Evolutionary conservation across 2,888 invertebrate species (phyloP).

Genomic region (Neelides folsomi): DNA sequence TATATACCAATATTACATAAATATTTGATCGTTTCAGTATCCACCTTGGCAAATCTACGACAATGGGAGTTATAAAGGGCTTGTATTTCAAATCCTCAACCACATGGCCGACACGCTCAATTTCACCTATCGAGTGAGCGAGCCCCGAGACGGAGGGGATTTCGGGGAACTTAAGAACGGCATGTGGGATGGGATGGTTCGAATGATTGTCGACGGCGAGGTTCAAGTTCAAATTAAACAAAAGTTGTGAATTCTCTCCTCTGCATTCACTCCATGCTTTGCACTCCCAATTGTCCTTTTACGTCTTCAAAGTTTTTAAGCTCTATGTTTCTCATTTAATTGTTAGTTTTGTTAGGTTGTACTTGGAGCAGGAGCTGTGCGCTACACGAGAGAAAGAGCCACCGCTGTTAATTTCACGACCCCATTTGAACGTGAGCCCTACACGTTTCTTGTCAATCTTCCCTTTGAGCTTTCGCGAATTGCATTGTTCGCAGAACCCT

Average conservation of each 20-base stretch:
- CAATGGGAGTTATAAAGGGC: conserved; percentile 52
- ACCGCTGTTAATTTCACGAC: conserved; percentile 57
- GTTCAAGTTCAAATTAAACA: conserved; percentile 30
- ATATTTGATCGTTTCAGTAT: conserved; percentile 47
- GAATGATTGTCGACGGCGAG: conserved; percentile 42
- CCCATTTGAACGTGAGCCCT: conserved; percentile 63
- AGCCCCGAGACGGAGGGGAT: conserved; percentile 32
- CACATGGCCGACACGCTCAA: conserved; percentile 63
- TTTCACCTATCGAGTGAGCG: conserved; percentile 51
- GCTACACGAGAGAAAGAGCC: conserved; percentile 44
- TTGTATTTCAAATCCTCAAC: conserved; percentile 65
- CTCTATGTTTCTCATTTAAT: no score
- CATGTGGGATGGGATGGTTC: conserved; percentile 40
- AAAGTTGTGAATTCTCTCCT: neutral
- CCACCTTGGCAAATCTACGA: conserved; percentile 72
- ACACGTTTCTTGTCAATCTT: conserved; percentile 62
- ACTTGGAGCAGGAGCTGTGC: conserved; percentile 47
- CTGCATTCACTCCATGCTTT: neutral
- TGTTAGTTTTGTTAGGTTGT: conserved; percentile 39
- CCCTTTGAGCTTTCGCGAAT: conserved; percentile 69
- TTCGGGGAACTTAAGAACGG: conserved; percentile 34
- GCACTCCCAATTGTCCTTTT: neutral
- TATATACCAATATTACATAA: neutral
- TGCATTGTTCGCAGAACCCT: conserved; percentile 70
- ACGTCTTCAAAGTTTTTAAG: neutral